Evolutionary conservation across 1,140 invertebrate genomes (phyloP).

Genomic region (Drosophila grimshawi): DNA sequence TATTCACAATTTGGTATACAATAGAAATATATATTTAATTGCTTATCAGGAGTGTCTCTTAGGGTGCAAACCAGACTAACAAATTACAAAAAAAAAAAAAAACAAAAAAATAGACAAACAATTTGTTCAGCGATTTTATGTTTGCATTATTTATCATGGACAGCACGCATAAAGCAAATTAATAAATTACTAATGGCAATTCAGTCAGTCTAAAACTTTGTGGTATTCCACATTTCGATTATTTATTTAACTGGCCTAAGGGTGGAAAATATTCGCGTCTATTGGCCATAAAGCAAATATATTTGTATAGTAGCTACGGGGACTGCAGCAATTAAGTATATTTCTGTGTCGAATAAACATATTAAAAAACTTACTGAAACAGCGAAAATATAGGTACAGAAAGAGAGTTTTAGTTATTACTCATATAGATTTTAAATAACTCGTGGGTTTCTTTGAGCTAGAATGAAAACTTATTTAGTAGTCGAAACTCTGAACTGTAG

Average conservation of each 20-base stretch:
- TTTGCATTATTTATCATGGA: conserved; percentile 38
- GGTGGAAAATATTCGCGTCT: conserved; percentile 24
- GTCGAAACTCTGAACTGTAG: no score
- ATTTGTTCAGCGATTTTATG: conserved; percentile 26
- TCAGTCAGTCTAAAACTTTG: conserved; percentile 39
- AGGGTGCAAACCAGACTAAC: conserved; percentile 3
- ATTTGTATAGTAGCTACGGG: conserved; percentile 20
- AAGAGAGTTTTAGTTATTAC: no score
- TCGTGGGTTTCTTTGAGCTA: no score
- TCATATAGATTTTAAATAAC: no score
- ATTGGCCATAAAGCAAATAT: conserved; percentile 21
- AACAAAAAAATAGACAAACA: conserved; percentile 12
- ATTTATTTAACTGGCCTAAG: conserved; percentile 33
- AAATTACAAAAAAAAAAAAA: neutral
- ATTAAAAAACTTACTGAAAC: no score
- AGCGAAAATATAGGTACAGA: no score
- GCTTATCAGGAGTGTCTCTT: conserved; percentile 40
- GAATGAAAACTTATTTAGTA: no score
- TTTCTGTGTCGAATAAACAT: neutral
- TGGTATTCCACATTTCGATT: conserved; percentile 40
- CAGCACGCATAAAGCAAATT: conserved; percentile 46
- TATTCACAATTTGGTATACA: conserved; percentile 35
- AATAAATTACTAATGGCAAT: conserved; percentile 49
- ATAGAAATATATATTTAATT: conserved; percentile 56
- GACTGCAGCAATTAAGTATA: neutral